These are phyloP conservation scores for Xyliphius kryptos DNA, from an alignment of 2,113 vertebrate species.

Conservation along the genomic window DNA sequence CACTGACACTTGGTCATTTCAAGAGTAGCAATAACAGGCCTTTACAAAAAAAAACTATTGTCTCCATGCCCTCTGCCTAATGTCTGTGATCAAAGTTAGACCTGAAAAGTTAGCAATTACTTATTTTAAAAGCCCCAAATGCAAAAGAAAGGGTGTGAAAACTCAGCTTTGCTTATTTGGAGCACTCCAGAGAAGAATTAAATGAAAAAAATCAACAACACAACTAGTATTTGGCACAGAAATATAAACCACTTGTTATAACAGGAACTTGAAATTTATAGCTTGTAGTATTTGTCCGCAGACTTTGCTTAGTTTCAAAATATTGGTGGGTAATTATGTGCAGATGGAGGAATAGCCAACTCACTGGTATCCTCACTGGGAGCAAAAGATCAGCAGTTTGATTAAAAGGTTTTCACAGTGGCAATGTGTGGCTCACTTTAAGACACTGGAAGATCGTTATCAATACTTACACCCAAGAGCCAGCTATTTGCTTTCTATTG, in stretches of 20 bases:
- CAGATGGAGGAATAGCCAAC: slow-evolving; percentile 64
- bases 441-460: slow-evolving; percentile 36
- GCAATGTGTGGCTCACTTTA: slow-evolving; percentile 38
- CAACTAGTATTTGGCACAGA: slow-evolving; percentile 52
- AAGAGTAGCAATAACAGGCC: slow-evolving; percentile 32
- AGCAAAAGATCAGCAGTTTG: slow-evolving; percentile 43
- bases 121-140: slow-evolving; percentile 48
- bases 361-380: slow-evolving; percentile 21
- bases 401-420: slow-evolving; percentile 42
- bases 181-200: slow-evolving; percentile 30
- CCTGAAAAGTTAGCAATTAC: slow-evolving; percentile 47
- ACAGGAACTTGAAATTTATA: slow-evolving; percentile 73
- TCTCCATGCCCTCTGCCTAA: slow-evolving; percentile 22
- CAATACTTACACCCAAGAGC: slow-evolving; percentile 13
- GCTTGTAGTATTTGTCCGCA: slow-evolving; percentile 66
- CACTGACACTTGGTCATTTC: too few species aligned
- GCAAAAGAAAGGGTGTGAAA: slow-evolving; percentile 59
- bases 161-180: slow-evolving; percentile 45
- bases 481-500: not conserved
- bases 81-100: slow-evolving; percentile 49
- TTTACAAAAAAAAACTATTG: slow-evolving; percentile 41
- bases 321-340: slow-evolving; percentile 61
- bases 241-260: slow-evolving; percentile 75
- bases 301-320: slow-evolving; percentile 66
- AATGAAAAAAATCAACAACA: slow-evolving; percentile 55